These are phyloP conservation scores for Melanargia galathea DNA, from an alignment of 2,888 invertebrate genomes.

Conservation along the genomic window DNA sequence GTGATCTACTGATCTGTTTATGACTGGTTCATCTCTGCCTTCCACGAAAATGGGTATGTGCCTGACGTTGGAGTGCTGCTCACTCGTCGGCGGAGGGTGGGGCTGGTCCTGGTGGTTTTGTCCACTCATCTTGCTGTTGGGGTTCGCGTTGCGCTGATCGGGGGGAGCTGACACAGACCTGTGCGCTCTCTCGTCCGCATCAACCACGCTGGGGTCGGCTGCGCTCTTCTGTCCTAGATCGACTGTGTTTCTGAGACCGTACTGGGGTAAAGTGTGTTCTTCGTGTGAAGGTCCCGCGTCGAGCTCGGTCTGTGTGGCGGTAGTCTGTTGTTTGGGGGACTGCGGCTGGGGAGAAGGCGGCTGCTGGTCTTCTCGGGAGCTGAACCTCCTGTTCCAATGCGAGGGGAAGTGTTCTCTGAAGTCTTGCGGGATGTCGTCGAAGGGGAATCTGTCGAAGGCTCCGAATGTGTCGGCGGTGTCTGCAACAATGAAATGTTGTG, in stretches of 20 bases:
- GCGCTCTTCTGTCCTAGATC: slow-evolving; percentile 88
- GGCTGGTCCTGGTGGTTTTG: slow-evolving; percentile 59
- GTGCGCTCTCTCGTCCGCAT: slow-evolving; percentile 83
- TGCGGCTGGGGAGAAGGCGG: slow-evolving; percentile 50
- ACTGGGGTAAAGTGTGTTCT: slow-evolving; percentile 79
- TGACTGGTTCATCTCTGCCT: slow-evolving; percentile 90
- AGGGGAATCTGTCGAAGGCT: slow-evolving; percentile 80
- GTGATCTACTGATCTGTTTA: slow-evolving; percentile 83
- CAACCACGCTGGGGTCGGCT: slow-evolving; percentile 75
- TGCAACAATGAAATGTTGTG: slow-evolving; percentile 62
- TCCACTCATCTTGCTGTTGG: slow-evolving; percentile 63
- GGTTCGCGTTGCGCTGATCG: slow-evolving; percentile 70
- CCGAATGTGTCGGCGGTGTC: slow-evolving; percentile 76
- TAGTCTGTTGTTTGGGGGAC: slow-evolving; percentile 58
- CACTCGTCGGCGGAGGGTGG: slow-evolving; percentile 49
- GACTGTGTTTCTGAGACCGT: slow-evolving; percentile 89
- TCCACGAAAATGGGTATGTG: slow-evolving; percentile 95
- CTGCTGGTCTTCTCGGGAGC: slow-evolving; percentile 59
- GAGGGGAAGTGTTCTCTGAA: slow-evolving; percentile 76
- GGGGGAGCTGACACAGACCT: slow-evolving; percentile 92
- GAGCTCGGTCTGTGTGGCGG: slow-evolving; percentile 72
- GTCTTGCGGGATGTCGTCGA: slow-evolving; percentile 78
- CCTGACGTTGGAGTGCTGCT: slow-evolving; percentile 82
- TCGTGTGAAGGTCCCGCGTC: slow-evolving; percentile 53
- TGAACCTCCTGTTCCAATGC: slow-evolving; percentile 71